Evolutionary conservation across 1,140 invertebrate genomes (phyloP), one percentile per base, ranked within the genome.

Genomic region (Pseudobourletiella spinata): DNA sequence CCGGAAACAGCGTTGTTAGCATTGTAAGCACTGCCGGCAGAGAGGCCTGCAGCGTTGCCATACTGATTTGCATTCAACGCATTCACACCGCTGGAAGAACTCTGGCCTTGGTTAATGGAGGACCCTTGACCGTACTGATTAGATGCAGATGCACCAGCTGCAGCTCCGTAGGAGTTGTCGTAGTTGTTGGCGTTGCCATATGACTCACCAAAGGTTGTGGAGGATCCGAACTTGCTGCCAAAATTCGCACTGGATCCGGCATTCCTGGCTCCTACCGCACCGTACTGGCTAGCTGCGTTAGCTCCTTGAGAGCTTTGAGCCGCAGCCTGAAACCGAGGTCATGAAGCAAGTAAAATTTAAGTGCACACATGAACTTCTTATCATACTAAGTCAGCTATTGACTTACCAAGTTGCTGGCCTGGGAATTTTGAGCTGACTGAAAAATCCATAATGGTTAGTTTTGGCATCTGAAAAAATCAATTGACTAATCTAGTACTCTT

Each of bases 221-320:
- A 8, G 11, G 46, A 50, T 6, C 46, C 46, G 46, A 18, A 50
- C 20, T 24, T n/a, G 18, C 22, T 50, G 11, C 46, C 46, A 6
- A 11, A 50, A 20, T 18, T 50, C 11, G 46, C 11, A 20, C n/a
- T 24, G 8, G 46, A 50, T 50, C 46, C 46, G 22, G 18, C 46
- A 50, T 50, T 20, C 11, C 46, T n/a, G 46, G 46, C 46, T 50
- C 46, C 46, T 18, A 50, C 46, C 8, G 46, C 46, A 14, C 46
- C 46, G 46, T 8, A 50, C 20, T 50, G 46, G 18, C 18, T 50
- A 8, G 16, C n/a, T 50, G 8, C 6, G 20, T n/a, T 24, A 18
- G 46, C 46, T 8, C 46, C 46, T 11, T 50, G 20, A 6, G 16
- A 18, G 46, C 46, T 18, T n/a, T 50, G 16, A 50, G 6, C 18